Evolutionary conservation across 2,797 vertebrate genomes (phyloP), one percentile per base, ranked within the genome.

Genomic region (Sylvia borin): DNA sequence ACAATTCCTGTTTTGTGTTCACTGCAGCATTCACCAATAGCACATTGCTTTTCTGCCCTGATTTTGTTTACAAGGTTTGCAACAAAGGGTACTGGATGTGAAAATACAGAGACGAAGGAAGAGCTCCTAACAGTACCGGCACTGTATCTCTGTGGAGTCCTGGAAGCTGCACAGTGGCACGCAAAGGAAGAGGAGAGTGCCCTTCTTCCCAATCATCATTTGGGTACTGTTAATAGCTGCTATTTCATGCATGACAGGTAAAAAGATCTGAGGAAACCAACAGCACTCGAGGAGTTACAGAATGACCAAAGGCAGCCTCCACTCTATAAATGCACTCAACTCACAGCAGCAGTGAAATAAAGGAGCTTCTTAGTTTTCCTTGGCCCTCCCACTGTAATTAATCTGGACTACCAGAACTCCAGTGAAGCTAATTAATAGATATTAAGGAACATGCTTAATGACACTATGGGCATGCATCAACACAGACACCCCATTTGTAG

Each of bases 401-500:
- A 80, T 92, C 79, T 53, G 73, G 47, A 73, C 89, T 76, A 90
- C 24, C 58, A 84, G 70, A 88, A 55, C 36, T 91, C n/a, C 82
- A 93, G 58, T 64, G 76, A 84, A 94, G 84, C 68, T 88, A 92
- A 96, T 93, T 94, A 94, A 91, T 83, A 89, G 87, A 81, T 93
- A 88, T 91, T 88, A 93, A 85, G 43, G 82, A 92, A 94, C 70
- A 78, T 16, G 51, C 70, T 60, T 96, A 93, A 94, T 93, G 87
- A 92, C 85, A 91, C 55, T 29, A 62, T 72, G 34, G 38, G 82
- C 72, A 93, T 95, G 95, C 87, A 92, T 91, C 89, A 93, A 92
- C 89, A 95, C 89, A 93, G 89, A 55, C 83, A 95, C 31, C 70
- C 78, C 54, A 88, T 95, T 95, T 95, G 92, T 77, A 96, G 58